These are phyloP conservation scores for Cephus sareptanus DNA, from an alignment of 2,888 invertebrate genomes.

Conservation along the genomic window DNA sequence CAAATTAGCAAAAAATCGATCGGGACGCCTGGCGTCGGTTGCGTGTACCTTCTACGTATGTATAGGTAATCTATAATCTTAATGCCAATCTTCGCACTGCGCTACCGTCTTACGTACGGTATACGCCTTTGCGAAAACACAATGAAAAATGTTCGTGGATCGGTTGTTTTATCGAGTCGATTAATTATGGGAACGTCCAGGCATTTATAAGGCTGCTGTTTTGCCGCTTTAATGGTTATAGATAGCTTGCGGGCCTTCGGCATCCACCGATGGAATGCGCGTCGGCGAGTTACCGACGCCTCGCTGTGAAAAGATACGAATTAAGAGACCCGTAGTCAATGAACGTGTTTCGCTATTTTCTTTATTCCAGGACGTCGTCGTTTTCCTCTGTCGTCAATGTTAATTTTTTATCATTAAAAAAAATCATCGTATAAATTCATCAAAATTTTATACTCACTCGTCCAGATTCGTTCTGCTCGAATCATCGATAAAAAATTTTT, in stretches of 20 bases:
- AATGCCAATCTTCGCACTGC: conserved; percentile 42
- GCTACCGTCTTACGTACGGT: conserved; percentile 51
- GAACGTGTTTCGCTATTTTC: background rate
- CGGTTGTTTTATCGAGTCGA: conserved; percentile 20
- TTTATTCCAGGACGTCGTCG: background rate
- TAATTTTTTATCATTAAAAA: background rate
- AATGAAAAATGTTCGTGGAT: conserved; percentile 24
- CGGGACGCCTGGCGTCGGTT: background rate
- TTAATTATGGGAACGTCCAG: conserved; percentile 30
- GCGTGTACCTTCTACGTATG: background rate
- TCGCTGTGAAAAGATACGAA: background rate
- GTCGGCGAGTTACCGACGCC: background rate
- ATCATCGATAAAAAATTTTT: background rate
- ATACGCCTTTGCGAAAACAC: conserved; percentile 20
- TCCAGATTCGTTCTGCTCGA: background rate
- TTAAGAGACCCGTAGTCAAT: background rate
- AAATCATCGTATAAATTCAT: background rate
- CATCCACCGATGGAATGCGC: background rate
- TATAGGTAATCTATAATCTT: conserved; percentile 13
- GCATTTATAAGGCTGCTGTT: conserved; percentile 27
- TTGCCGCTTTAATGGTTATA: conserved; percentile 6
- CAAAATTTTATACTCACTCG: background rate
- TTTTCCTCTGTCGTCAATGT: background rate
- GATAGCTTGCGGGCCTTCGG: background rate
- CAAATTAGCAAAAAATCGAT: background rate